Conservation (phyloP, 2,888 invertebrate genomes). For the Agriopis marginaria region DNA sequence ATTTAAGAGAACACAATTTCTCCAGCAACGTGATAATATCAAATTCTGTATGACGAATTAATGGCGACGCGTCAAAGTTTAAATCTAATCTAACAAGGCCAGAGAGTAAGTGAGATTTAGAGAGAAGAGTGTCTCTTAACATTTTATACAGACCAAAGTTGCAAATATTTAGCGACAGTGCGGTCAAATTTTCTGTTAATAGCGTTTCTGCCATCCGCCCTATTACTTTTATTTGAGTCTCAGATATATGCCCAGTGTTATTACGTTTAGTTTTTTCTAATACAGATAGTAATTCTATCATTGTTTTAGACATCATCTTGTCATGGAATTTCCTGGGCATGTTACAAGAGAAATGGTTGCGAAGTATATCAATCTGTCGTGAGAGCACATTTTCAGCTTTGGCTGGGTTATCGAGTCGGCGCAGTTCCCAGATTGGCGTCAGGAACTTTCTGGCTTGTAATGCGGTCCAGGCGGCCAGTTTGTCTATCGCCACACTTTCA, state of each 20-base stretch:
- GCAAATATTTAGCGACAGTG: background rate
- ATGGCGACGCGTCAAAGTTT: background rate
- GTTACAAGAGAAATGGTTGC: background rate
- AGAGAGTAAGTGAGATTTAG: background rate
- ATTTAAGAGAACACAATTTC: background rate
- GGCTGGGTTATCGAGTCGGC: background rate
- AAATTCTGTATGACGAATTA: background rate
- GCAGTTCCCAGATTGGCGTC: background rate
- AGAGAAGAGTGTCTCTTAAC: background rate
- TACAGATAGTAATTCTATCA: background rate
- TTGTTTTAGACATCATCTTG: background rate
- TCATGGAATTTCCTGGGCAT: background rate
- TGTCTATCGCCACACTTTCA: too few species aligned
- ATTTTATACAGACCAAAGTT: background rate
- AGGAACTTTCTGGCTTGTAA: background rate
- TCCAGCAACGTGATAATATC: background rate
- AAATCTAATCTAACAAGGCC: background rate
- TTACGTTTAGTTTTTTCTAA: background rate
- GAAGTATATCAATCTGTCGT: background rate
- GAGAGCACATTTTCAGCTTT: background rate
- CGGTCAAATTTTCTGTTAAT: background rate
- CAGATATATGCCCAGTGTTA: background rate
- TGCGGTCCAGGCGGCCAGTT: too few species aligned
- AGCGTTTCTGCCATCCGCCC: background rate
- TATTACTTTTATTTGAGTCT: background rate